Percentiles rank a stretch among this genome's conserved stretches.
Conservation (phyloP, 2,113 vertebrate genomes). For the Lasiurus cinereus region DNA sequence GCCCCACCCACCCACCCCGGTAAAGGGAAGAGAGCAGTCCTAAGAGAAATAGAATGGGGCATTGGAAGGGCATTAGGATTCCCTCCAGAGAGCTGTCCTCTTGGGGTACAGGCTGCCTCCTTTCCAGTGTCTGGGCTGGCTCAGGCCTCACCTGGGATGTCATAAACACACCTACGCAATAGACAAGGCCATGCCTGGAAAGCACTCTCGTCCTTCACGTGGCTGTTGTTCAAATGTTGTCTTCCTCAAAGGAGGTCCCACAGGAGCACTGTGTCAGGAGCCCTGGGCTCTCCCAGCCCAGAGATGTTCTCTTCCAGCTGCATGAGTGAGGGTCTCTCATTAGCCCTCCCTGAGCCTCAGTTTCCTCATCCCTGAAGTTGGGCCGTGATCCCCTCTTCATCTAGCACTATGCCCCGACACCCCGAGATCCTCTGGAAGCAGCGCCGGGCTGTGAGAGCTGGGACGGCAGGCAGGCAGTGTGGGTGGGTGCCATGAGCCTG, state of each 20-base stretch:
- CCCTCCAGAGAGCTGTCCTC: background rate
- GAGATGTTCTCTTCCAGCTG: background rate
- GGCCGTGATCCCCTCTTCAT: background rate
- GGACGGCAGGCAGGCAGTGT: background rate
- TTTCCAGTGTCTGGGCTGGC: background rate
- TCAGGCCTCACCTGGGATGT: background rate
- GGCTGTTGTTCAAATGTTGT: background rate
- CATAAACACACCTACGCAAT: background rate
- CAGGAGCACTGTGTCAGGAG: background rate
- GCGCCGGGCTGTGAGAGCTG: background rate
- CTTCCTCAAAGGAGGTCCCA: background rate
- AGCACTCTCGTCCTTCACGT: background rate
- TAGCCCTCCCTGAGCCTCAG: background rate
- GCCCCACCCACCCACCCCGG: background rate
- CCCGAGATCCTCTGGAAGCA: background rate
- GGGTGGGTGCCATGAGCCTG: constrained; percentile 16
- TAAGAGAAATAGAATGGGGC: background rate
- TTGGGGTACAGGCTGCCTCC: background rate
- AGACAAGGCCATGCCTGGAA: background rate
- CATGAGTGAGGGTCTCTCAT: background rate
- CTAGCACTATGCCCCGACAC: background rate
- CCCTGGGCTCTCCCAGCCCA: background rate
- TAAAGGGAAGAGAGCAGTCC: background rate
- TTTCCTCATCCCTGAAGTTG: background rate
- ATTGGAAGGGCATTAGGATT: background rate